Conservation (phyloP, 2,888 invertebrate species). For the Cepaea hortensis region DNA sequence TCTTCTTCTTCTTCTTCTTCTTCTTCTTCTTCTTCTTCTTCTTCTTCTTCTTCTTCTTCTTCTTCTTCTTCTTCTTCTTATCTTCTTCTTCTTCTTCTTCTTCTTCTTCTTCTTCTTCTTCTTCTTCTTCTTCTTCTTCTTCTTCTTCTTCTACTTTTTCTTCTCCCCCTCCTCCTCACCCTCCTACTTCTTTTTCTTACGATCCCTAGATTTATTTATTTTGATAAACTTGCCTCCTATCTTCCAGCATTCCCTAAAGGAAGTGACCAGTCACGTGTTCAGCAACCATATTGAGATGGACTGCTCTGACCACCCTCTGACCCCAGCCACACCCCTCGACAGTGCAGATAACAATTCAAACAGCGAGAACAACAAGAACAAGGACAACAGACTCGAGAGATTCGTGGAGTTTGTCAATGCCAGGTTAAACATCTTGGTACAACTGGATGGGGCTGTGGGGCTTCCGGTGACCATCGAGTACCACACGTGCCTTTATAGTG, state of each 20-base stretch:
- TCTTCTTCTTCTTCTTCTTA: conserved; percentile 6
- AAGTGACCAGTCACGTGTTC: background rate
- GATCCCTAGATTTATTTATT: background rate
- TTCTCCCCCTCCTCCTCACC: background rate
- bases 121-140: conserved; percentile 2
- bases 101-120: conserved; percentile 19
- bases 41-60: conserved; percentile 14
- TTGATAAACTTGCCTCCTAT: background rate
- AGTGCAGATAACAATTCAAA: too few species aligned
- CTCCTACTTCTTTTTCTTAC: background rate
- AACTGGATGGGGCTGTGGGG: background rate
- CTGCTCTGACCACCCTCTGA: background rate
- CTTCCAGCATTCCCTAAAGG: background rate
- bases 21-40: conserved; percentile 5
- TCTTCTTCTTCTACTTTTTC: background rate
- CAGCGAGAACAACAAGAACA: background rate
- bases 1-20: background rate
- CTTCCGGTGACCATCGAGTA: conserved; percentile 23
- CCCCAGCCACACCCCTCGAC: too few species aligned
- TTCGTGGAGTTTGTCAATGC: background rate
- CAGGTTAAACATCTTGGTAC: background rate
- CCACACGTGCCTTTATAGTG: background rate
- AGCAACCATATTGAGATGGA: background rate
- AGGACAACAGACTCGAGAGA: background rate
- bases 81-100: conserved; percentile 23